These are phyloP conservation scores for Rhopalosiphum maidis DNA, from an alignment of 1,140 invertebrate species.

Conservation along the genomic window DNA sequence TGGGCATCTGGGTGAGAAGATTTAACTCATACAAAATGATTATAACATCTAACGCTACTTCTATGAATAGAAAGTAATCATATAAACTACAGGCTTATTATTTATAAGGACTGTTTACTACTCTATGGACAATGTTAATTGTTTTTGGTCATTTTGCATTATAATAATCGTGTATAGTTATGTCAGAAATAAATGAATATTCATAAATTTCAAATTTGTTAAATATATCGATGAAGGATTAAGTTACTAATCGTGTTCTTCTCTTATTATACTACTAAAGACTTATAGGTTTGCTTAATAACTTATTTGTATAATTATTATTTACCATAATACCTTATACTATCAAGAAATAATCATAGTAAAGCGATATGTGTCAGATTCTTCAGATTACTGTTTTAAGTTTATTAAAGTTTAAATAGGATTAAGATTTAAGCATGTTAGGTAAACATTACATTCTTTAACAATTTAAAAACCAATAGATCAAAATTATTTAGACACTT, in stretches of 20 bases:
- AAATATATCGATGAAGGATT: neutral
- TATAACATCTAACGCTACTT: neutral
- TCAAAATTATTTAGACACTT: no score
- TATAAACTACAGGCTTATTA: conserved; percentile 28
- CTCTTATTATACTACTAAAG: neutral
- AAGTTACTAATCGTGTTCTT: neutral
- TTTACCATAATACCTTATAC: neutral
- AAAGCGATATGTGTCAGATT: no score
- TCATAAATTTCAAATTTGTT: neutral
- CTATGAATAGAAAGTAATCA: neutral
- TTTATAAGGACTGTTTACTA: conserved; percentile 19
- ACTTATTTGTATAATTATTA: neutral
- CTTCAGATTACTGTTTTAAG: no score
- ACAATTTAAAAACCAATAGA: no score
- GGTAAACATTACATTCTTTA: no score
- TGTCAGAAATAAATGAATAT: neutral
- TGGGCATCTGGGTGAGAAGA: neutral
- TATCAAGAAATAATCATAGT: neutral
- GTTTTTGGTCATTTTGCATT: neutral
- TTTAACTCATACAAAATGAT: neutral
- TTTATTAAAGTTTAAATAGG: no score
- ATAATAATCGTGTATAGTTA: neutral
- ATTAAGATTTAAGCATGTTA: no score
- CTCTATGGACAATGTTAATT: conserved; percentile 9
- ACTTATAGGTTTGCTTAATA: neutral